Evolutionary conservation across 1,140 invertebrate species (phyloP).

Genomic region (Aradophagus sp.): DNA sequence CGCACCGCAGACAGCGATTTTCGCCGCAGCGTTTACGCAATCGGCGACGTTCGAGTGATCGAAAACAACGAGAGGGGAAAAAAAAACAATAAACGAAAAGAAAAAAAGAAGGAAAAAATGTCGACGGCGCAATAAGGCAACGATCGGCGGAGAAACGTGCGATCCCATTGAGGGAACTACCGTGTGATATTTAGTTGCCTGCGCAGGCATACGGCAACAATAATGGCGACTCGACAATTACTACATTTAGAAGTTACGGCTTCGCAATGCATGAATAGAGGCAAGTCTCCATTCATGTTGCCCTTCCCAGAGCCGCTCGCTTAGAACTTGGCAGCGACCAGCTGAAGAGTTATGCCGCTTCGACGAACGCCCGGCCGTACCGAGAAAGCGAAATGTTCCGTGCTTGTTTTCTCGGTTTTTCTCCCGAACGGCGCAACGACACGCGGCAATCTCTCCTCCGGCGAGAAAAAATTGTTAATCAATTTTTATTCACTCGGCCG

Average conservation of each 20-base stretch:
- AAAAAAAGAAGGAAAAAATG: slow-evolving; percentile 6
- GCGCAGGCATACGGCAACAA: slow-evolving; percentile 45
- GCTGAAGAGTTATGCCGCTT: slow-evolving; percentile 26
- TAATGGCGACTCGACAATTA: slow-evolving; percentile 58
- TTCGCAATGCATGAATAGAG: slow-evolving; percentile 61
- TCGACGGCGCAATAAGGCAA: no score
- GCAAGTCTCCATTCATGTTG: slow-evolving; percentile 60
- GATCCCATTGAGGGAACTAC: slow-evolving; percentile 21
- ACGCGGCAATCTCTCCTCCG: no score
- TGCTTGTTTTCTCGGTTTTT: slow-evolving; percentile 24
- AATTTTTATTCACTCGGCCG: no score
- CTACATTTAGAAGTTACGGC: slow-evolving; percentile 63
- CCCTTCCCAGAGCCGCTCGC: slow-evolving; percentile 41
- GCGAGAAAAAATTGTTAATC: no score
- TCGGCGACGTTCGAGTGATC: no score
- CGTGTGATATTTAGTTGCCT: slow-evolving; percentile 41
- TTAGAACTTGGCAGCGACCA: slow-evolving; percentile 33
- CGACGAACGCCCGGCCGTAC: slow-evolving; percentile 17
- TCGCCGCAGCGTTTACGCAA: no score
- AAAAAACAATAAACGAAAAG: background rate
- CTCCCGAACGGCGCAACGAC: no score
- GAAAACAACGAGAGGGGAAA: no score
- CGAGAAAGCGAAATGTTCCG: slow-evolving; percentile 26
- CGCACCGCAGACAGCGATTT: no score
- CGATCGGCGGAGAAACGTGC: slow-evolving; percentile 12